phyloP scores from a whole-genome alignment of 2,113 vertebrate species.

The Aegithalos caudatus region DNA sequence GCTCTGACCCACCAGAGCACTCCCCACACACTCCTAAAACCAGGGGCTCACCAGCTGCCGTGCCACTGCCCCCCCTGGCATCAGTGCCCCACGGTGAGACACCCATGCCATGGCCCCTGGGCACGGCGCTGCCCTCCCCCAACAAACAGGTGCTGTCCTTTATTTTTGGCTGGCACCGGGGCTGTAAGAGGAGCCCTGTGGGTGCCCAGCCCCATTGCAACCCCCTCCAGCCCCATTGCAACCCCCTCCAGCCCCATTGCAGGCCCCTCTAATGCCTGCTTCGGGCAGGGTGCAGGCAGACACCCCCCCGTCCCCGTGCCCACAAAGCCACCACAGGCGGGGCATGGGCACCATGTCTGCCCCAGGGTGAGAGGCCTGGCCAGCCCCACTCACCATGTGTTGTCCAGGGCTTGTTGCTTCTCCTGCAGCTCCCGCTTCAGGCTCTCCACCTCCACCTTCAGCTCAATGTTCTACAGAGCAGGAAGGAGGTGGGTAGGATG shows the following conservation, averaged over 20 bases:
- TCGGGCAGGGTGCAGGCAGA: neutral
- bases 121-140: neutral
- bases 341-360: accelerated
- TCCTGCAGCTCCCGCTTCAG: slow-evolving; percentile 90
- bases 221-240: neutral
- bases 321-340: accelerated
- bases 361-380: accelerated
- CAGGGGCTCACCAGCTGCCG: accelerated
- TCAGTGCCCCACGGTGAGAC: accelerated
- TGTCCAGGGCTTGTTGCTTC: slow-evolving; percentile 82
- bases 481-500: neutral
- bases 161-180: slow-evolving; percentile 51
- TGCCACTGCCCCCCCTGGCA: neutral
- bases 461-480: slow-evolving; percentile 85
- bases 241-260: neutral
- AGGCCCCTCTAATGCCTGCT: neutral
- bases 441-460: slow-evolving; percentile 94
- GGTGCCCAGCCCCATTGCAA: neutral
- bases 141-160: slow-evolving; percentile 52
- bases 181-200: neutral
- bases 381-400: slow-evolving; percentile 78
- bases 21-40: accelerated
- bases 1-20: neutral
- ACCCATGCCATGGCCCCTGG: neutral
- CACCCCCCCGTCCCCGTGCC: accelerated